These are phyloP conservation scores for Maccullochella peelii DNA, from an alignment of 2,113 vertebrate genomes.

Conservation along the genomic window DNA sequence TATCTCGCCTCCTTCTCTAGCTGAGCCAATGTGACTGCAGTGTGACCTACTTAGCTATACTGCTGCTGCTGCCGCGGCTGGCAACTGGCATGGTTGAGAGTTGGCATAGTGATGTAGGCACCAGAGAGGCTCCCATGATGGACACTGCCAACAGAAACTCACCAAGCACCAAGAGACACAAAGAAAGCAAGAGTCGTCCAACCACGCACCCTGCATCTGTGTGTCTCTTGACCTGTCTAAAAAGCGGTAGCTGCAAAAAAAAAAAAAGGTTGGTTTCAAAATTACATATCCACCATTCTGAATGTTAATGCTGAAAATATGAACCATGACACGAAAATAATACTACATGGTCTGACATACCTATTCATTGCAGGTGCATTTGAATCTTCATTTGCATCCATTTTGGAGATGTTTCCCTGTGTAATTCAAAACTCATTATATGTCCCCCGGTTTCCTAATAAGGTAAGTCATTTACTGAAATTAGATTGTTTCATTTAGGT, in stretches of 20 bases:
- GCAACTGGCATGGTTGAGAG: conserved; percentile 72
- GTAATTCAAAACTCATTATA: conserved; percentile 21
- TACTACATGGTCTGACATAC: not conserved
- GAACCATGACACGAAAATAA: too few relatives aligned
- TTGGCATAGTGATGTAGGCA: conserved; percentile 67
- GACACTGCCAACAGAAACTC: conserved; percentile 50
- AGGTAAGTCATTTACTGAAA: conserved; percentile 31
- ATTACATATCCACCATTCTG: not conserved
- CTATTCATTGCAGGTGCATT: not conserved
- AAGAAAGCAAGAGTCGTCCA: conserved; percentile 5
- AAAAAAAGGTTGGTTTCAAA: not conserved
- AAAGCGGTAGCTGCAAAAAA: not conserved
- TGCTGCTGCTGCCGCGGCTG: conserved; percentile 60
- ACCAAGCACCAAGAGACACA: conserved; percentile 4
- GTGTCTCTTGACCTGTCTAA: conserved; percentile 13
- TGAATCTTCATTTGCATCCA: not conserved
- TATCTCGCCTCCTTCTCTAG: conserved; percentile 45
- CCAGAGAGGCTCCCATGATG: conserved; percentile 54
- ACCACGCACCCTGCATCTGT: conserved; percentile 16
- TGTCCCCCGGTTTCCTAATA: conserved; percentile 10
- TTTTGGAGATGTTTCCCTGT: not conserved
- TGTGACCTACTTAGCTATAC: conserved; percentile 79
- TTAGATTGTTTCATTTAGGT: conserved; percentile 36
- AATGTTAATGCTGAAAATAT: too few relatives aligned
- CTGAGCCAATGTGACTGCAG: conserved; percentile 70